phyloP scores from a whole-genome alignment of 1,140 invertebrate species.

The Homarus americanus region DNA sequence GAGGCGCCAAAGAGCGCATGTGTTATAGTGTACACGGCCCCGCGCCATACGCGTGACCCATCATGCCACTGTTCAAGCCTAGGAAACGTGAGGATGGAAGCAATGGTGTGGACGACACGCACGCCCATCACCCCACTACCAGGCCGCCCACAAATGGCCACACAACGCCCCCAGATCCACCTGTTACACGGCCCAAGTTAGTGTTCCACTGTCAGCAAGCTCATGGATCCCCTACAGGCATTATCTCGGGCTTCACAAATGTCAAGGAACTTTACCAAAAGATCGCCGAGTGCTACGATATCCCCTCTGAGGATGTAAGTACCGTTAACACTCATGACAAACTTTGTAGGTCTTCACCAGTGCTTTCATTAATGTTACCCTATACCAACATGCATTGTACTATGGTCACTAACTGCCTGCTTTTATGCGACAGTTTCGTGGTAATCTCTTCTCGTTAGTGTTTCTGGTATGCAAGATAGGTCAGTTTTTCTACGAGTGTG shows the following conservation, averaged over 20 bases:
- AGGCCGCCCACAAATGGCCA: slow-evolving; percentile 60
- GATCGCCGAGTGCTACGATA: slow-evolving; percentile 96
- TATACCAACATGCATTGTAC: no score
- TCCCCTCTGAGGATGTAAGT: slow-evolving; percentile 89
- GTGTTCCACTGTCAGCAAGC: slow-evolving; percentile 98
- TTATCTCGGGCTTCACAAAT: slow-evolving; percentile 96
- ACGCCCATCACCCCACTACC: slow-evolving; percentile 40
- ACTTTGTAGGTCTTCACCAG: background rate
- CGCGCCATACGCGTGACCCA: background rate
- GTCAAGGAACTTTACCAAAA: slow-evolving; percentile 97
- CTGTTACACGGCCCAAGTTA: slow-evolving; percentile 84
- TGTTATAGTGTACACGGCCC: slow-evolving; percentile 3
- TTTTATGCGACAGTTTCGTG: no score
- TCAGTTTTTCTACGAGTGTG: no score
- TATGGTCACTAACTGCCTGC: no score
- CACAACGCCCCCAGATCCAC: slow-evolving; percentile 23
- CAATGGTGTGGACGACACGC: slow-evolving; percentile 46
- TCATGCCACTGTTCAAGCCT: slow-evolving; percentile 58
- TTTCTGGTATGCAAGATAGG: no score
- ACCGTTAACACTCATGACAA: background rate
- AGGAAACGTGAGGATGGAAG: slow-evolving; percentile 45
- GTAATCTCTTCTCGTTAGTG: no score
- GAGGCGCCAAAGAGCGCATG: slow-evolving; percentile 7
- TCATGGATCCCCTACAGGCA: slow-evolving; percentile 95
- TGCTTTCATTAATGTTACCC: no score